phyloP scores from a whole-genome alignment of 2,888 invertebrate genomes.

The Julus scanicus region DNA sequence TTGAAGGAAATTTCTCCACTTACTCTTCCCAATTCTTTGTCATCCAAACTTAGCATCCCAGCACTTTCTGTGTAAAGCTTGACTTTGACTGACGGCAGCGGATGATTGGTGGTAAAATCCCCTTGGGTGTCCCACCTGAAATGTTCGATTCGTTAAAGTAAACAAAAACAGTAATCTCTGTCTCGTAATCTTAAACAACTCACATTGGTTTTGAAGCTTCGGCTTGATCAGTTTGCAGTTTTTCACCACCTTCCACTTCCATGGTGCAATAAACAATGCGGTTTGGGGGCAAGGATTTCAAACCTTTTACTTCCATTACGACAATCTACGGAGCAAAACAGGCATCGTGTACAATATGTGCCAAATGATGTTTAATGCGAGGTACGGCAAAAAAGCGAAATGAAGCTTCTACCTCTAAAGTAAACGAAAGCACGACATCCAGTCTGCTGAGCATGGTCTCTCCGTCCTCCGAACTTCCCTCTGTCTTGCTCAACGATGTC shows the following conservation, averaged over 20 bases:
- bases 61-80: slow-evolving; percentile 98
- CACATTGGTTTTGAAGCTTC: slow-evolving; percentile 98
- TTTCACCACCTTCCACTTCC: slow-evolving; percentile 99
- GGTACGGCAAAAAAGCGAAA: neutral
- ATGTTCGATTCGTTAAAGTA: neutral
- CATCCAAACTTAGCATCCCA: slow-evolving; percentile 96
- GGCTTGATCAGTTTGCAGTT: slow-evolving; percentile 98
- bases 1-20: neutral
- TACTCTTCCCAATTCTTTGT: slow-evolving; percentile 94
- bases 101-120: slow-evolving; percentile 98
- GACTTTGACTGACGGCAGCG: slow-evolving; percentile 96
- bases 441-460: slow-evolving; percentile 96
- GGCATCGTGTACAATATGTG: neutral
- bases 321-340: slow-evolving; percentile 78
- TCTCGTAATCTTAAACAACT: no score
- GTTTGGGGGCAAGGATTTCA: slow-evolving; percentile 95
- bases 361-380: neutral
- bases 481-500: slow-evolving; percentile 74
- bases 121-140: slow-evolving; percentile 99
- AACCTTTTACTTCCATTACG: slow-evolving; percentile 98
- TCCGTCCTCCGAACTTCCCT: slow-evolving; percentile 93
- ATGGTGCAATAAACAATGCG: slow-evolving; percentile 99
- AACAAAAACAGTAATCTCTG: no score
- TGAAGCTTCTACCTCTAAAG: slow-evolving; percentile 81
- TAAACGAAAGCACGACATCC: slow-evolving; percentile 97